Percentiles rank a stretch among this genome's conserved stretches.
Evolutionary conservation across 2,113 vertebrate genomes (phyloP).

Genomic region (Cryptomyrus ogoouensis): DNA sequence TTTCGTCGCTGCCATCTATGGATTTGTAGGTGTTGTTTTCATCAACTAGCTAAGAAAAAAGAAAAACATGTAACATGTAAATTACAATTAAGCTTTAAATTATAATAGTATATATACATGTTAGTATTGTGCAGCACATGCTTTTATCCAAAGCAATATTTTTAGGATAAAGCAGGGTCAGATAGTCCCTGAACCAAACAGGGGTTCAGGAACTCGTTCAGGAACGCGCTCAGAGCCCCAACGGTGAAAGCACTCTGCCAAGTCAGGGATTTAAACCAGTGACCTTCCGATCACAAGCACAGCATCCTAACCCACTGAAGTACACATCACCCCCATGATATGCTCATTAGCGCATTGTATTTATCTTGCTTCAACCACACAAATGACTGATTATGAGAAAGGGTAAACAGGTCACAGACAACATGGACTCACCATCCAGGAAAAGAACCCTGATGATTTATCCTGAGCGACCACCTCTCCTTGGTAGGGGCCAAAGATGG

Average conservation of each 20-base stretch:
- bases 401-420: too few relatives aligned
- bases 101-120: neutral
- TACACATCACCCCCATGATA: neutral
- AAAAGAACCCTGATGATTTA: constrained; percentile 78
- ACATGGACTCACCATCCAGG: constrained; percentile 80
- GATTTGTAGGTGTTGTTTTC: constrained; percentile 81
- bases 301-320: neutral
- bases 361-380: neutral
- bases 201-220: neutral
- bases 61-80: neutral
- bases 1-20: constrained; percentile 84
- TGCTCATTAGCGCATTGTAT: neutral
- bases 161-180: neutral
- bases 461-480: constrained; percentile 83
- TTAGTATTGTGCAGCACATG: neutral
- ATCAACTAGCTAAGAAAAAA: constrained; percentile 71
- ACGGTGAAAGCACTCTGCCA: neutral
- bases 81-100: neutral
- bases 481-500: constrained; percentile 85
- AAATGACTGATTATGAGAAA: neutral
- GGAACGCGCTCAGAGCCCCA: neutral
- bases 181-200: neutral
- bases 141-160: neutral
- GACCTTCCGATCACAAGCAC: neutral
- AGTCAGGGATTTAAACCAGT: neutral